These are phyloP conservation scores for Scaptomyza graminum DNA, from an alignment of 1,140 invertebrate genomes.

Conservation along the genomic window DNA sequence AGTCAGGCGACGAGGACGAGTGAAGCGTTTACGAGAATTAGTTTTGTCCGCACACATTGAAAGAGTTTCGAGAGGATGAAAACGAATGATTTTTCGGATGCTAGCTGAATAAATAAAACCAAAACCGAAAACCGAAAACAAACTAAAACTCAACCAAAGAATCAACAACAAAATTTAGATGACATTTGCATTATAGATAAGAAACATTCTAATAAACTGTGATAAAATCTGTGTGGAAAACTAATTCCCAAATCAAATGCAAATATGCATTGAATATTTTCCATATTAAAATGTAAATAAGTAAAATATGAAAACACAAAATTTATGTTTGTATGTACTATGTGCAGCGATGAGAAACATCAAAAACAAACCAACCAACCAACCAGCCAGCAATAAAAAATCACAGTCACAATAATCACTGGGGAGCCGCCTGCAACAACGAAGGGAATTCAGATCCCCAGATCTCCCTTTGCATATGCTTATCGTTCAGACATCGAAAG, in stretches of 20 bases:
- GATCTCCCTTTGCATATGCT: neutral
- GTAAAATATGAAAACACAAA: conserved; percentile 52
- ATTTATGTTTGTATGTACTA: conserved; percentile 7
- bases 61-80: conserved; percentile 48
- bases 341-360: neutral
- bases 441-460: neutral
- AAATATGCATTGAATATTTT: conserved; percentile 64
- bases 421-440: conserved; percentile 23
- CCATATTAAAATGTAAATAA: conserved; percentile 73
- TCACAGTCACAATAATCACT: conserved; percentile 58
- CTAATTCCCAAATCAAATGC: conserved; percentile 72
- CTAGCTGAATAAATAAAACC: conserved; percentile 67
- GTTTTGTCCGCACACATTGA: conserved; percentile 49
- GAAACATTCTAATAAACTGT: conserved; percentile 57
- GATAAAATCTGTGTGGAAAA: conserved; percentile 60
- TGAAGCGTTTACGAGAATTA: conserved; percentile 68
- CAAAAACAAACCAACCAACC: conserved; percentile 48
- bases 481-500: conserved; percentile 28
- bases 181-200: conserved; percentile 49
- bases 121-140: conserved; percentile 11
- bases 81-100: conserved; percentile 44
- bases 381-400: conserved; percentile 63
- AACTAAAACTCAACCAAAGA: conserved; percentile 27
- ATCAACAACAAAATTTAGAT: conserved; percentile 46
- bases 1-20: conserved; percentile 54